These are phyloP conservation scores for Frankliniella intonsa DNA, from an alignment of 2,888 invertebrate genomes.

Conservation along the genomic window DNA sequence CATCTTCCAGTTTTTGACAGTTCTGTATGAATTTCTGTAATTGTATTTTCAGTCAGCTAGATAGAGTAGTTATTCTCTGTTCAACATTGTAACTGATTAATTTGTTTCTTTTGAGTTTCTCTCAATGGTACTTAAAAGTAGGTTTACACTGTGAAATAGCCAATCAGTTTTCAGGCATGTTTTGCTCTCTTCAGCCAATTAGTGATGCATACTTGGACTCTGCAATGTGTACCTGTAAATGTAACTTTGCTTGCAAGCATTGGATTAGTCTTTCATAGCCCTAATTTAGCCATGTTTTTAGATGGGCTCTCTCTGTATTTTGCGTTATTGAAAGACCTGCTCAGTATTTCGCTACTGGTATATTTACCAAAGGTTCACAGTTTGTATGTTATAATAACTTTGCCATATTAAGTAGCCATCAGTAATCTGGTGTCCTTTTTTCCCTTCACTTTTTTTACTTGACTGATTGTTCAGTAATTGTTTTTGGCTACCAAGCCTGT, in stretches of 20 bases:
- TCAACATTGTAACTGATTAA: background rate
- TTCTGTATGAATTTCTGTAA: no score
- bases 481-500: slow-evolving; percentile 15
- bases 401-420: slow-evolving; percentile 20
- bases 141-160: background rate
- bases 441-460: background rate
- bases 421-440: background rate
- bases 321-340: slow-evolving; percentile 20
- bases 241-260: slow-evolving; percentile 13
- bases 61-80: background rate
- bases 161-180: background rate
- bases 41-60: background rate
- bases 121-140: slow-evolving; percentile 7
- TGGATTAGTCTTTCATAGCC: slow-evolving; percentile 19
- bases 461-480: background rate
- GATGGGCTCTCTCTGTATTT: background rate
- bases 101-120: background rate
- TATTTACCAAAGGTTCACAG: slow-evolving; percentile 26
- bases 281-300: background rate
- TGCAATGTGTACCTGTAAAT: slow-evolving; percentile 11
- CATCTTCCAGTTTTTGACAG: background rate
- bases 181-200: slow-evolving; percentile 4
- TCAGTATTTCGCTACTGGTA: slow-evolving; percentile 19
- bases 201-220: slow-evolving; percentile 17
- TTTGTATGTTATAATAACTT: slow-evolving; percentile 4